These are phyloP conservation scores for Perca schrenkii DNA, from an alignment of 2,113 vertebrate genomes.

Conservation along the genomic window DNA sequence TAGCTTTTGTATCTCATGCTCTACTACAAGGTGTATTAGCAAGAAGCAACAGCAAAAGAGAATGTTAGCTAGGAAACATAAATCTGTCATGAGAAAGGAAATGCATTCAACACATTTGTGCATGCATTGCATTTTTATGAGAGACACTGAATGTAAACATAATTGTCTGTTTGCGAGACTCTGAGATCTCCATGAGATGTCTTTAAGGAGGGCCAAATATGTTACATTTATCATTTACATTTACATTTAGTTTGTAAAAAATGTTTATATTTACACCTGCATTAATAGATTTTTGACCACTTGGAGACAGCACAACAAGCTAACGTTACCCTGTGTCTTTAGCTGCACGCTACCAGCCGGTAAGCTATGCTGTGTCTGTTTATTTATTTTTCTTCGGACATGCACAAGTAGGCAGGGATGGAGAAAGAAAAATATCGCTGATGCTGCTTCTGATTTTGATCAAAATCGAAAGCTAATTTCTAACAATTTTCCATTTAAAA, in stretches of 20 bases:
- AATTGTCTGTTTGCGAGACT: background rate
- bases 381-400: no score
- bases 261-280: background rate
- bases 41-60: background rate
- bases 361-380: no score
- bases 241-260: background rate
- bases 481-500: no score
- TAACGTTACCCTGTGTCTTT: no score
- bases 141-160: background rate
- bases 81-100: background rate
- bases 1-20: background rate
- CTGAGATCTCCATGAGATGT: background rate
- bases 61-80: background rate
- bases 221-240: background rate
- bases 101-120: background rate
- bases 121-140: background rate
- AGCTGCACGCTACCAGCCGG: no score
- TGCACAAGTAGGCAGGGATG: no score
- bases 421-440: no score
- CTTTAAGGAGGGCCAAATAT: background rate
- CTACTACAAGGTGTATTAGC: background rate
- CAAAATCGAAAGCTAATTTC: no score
- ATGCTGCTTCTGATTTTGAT: no score
- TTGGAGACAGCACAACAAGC: background rate
- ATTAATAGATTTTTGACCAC: background rate